Conservation (phyloP, 2,888 invertebrate species). For the Creontiades dilutus region DNA sequence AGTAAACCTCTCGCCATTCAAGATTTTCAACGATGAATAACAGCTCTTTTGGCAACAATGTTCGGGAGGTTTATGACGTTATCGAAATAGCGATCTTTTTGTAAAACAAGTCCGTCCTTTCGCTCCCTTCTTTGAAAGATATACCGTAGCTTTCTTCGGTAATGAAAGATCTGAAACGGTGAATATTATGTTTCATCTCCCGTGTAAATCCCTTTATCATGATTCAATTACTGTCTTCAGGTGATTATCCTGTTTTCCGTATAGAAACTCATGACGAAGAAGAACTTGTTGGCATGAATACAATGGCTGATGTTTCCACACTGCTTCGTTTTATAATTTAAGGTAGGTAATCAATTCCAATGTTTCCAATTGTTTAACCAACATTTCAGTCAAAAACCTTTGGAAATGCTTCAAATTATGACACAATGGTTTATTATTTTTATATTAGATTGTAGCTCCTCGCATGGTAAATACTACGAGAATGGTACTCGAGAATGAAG, state of each 20-base stretch:
- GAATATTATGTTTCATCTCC: background rate
- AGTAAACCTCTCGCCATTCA: slow-evolving; percentile 45
- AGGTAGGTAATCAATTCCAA: too few relatives aligned
- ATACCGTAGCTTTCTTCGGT: background rate
- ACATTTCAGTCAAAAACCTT: too few relatives aligned
- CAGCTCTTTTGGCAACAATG: slow-evolving; percentile 64
- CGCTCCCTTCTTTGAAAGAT: background rate
- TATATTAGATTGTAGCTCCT: too few relatives aligned
- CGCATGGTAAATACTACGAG: too few relatives aligned
- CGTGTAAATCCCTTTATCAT: background rate
- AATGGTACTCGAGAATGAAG: too few relatives aligned
- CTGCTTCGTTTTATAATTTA: too few relatives aligned
- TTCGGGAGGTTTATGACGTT: slow-evolving; percentile 36
- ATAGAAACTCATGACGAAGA: background rate
- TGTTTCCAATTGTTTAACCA: too few relatives aligned
- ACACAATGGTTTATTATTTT: too few relatives aligned
- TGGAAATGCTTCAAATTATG: too few relatives aligned
- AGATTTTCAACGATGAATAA: slow-evolving; percentile 54
- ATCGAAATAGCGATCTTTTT: slow-evolving; percentile 60
- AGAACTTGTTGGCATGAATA: background rate
- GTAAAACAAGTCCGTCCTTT: slow-evolving; percentile 44
- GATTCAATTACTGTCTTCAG: slow-evolving; percentile 2
- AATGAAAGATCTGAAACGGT: background rate
- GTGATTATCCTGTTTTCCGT: background rate
- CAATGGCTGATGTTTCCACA: too few relatives aligned